Base-by-base conservation (phyloP, 1,140 invertebrate genomes). In the Ceratoteleas bidentatus region DNA sequence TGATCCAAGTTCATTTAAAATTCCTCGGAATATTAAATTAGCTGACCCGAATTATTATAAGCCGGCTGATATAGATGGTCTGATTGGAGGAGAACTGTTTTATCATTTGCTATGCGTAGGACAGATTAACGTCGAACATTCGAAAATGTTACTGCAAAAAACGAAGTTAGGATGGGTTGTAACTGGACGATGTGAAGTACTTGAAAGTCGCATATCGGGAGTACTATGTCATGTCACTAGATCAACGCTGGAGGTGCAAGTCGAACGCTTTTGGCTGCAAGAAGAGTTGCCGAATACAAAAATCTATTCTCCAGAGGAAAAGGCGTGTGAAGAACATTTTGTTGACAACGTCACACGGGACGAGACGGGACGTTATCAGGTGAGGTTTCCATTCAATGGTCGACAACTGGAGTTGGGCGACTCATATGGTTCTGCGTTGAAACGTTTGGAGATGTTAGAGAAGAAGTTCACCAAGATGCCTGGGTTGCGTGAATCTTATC, bases 331-430 rank as follows among this genome's bases (percentile, higher is more conserved):
- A 34, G 34, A 74, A 11, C 60, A 65, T 49, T 74, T 32, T 45
- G 11, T 4, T 6, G 32, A 0, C 0, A 65, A 50, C 43, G 53
- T 65, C 0, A 6, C 43, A 6, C 7, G 70, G 8, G 36, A 65
- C n/a, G 0, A 3, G n/a, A 0, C 14, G 7, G 60, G 70, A 0
- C 0, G 61, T 6, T 65, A 74, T 52, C 60, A 65, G n/a, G 60
- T 74, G 43, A 65, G 53, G 11, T 52, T 74, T 3, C 70, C 53
- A 43, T 74, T 74, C 11, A 65, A 65, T 49, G 70, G 57, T 38
- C 14, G 13, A 16, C 60, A 57, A 58, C 5, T 40, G 38, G n/a
- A 49, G 11, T 58, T 74, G 45, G 52, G 69, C 10, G 15, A 64
- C 11, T 56, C 69, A 3, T 73, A 73, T 11, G 3, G 11, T 4